These are phyloP conservation scores for Netelia virgata DNA, from an alignment of 2,888 invertebrate genomes.

Conservation along the genomic window DNA sequence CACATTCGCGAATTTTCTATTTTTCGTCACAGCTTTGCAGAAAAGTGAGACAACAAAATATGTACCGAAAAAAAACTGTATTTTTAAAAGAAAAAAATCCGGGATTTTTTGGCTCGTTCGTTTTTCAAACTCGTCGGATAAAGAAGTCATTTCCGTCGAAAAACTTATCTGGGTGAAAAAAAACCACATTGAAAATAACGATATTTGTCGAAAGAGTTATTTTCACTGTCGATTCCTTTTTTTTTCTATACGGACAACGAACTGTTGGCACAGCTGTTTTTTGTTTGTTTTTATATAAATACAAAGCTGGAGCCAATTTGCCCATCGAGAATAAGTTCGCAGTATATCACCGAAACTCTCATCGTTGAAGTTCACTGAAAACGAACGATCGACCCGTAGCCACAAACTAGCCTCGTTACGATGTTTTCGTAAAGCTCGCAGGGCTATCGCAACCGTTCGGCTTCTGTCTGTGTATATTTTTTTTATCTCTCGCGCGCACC, in stretches of 20 bases:
- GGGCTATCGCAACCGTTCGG: background rate
- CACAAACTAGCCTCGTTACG: constrained; percentile 42
- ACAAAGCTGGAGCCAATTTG: constrained; percentile 35
- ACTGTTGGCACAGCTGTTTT: background rate
- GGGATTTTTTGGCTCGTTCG: background rate
- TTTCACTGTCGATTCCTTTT: background rate
- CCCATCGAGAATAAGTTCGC: constrained; percentile 30
- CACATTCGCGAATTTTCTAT: background rate
- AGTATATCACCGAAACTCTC: constrained; percentile 13
- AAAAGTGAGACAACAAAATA: no score
- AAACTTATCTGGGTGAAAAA: no score
- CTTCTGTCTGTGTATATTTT: constrained; percentile 16
- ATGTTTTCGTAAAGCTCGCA: constrained; percentile 28
- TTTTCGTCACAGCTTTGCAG: background rate
- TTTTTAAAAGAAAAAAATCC: background rate
- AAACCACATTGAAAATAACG: no score
- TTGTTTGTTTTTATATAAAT: background rate
- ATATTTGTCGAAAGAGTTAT: background rate
- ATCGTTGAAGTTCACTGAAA: background rate
- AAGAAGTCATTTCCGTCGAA: no score
- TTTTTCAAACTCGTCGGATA: background rate
- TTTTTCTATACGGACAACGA: background rate
- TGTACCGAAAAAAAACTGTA: no score
- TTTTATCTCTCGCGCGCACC: constrained; percentile 15
- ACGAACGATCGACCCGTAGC: constrained; percentile 28